Base-by-base conservation (phyloP, 2,113 vertebrate species). In the Tautogolabrus adspersus region DNA sequence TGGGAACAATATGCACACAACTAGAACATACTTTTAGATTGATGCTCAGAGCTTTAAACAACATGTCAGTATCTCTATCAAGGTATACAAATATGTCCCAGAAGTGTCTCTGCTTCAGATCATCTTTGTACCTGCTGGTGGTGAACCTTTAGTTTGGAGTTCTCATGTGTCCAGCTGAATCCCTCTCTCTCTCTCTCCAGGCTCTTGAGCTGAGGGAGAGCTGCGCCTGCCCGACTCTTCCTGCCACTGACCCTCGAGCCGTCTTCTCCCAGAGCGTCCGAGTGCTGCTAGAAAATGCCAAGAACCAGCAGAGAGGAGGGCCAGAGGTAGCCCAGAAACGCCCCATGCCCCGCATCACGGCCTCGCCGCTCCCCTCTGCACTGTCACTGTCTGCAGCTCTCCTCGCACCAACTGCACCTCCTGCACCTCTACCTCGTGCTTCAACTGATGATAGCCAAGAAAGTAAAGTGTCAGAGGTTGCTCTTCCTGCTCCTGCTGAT, bases 121-220 rank as follows among this genome's bases (percentile, higher is more conserved):
- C 26, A 26, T 26, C 26, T 26, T 26, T 2, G 26, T 26, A 2
- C 26, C 26, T 26, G 26, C 26, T 26, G 26, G 26, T 26, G 26
- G 26, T 26, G 26, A 26, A 26, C 26, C 26, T 26, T 26, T 26
- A 2, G 26, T 26, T 26, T 26, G 26, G 26, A 26, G 26, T 26
- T 26, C 2, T 26, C 26, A 26, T 26, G n/a, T n/a, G n/a, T n/a
- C n/a, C n/a, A n/a, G n/a, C n/a, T 26, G 26, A 26, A 26, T 26
- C 26, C 4, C 26, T 26, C 26, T 26, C 26, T 26, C 26, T 26
- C 49, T 92, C 61, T 75, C 87, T 93, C 70, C 87, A 99, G 98
- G 97, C 96, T 84, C 91, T 99, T 88, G 94, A 96, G 93, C 87
- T 98, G 86, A 96, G 97, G 82, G 95, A 96, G 62, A 89, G 56